Conservation (phyloP, 2,113 vertebrate species). For the Calypte anna region DNA sequence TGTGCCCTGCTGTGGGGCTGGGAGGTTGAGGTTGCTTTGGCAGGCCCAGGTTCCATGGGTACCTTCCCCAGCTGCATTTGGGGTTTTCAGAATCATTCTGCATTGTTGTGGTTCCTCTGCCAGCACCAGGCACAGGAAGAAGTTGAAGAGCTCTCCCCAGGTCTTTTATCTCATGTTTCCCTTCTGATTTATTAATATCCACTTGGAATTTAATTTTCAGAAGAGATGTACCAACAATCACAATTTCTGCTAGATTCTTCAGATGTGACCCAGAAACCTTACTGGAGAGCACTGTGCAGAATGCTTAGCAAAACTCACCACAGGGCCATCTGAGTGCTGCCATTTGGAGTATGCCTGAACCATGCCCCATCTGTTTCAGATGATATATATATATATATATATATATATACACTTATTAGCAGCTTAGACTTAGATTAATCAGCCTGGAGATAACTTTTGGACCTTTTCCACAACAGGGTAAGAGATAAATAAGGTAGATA, state of each 20-base stretch:
- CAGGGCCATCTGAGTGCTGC: neutral
- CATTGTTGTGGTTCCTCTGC: neutral
- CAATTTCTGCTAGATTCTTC: neutral
- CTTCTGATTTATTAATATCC: neutral
- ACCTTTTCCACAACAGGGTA: constrained; percentile 43
- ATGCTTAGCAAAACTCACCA: neutral
- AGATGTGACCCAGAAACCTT: constrained; percentile 28
- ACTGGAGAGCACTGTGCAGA: neutral
- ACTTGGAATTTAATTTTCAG: neutral
- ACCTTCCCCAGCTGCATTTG: neutral
- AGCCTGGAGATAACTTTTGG: constrained; percentile 52
- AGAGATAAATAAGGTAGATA: constrained; percentile 38
- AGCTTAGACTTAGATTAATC: constrained; percentile 58
- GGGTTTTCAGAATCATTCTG: neutral
- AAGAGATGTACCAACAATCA: neutral
- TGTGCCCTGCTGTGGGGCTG: rapidly evolving
- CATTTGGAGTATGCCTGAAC: neutral
- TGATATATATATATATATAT: neutral
- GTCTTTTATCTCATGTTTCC: neutral
- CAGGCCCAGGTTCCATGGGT: too few species aligned
- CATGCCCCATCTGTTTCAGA: neutral
- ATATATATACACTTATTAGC: neutral
- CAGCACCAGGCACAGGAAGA: neutral
- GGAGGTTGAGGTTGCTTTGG: neutral
- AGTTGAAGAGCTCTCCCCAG: neutral